Conservation (phyloP, 1,140 invertebrate genomes). For the Andrena cerasifolii region DNA sequence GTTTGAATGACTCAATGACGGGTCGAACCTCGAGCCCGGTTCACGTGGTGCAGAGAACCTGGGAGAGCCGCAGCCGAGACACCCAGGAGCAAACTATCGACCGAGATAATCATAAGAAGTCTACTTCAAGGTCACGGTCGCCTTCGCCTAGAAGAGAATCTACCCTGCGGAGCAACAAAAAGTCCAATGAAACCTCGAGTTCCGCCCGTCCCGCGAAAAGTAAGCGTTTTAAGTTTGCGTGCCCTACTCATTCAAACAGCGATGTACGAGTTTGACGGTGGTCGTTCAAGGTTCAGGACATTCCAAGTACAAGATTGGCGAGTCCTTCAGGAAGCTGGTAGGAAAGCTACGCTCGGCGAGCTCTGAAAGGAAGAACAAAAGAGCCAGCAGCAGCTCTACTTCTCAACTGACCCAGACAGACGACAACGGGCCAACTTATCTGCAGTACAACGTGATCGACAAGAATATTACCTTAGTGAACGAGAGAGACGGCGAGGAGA, state of each 20-base stretch:
- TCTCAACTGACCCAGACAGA: conserved; percentile 82
- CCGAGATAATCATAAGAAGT: conserved; percentile 58
- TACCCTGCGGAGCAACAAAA: conserved; percentile 49
- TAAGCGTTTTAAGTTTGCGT: conserved; percentile 14
- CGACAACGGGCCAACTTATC: conserved; percentile 82
- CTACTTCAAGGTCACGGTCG: conserved; percentile 79
- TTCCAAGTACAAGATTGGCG: conserved; percentile 79
- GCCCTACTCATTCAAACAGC: neutral
- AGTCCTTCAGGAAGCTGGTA: conserved; percentile 89
- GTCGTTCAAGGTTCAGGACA: conserved; percentile 80
- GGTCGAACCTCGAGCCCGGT: conserved; percentile 66
- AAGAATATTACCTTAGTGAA: conserved; percentile 78
- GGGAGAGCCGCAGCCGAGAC: conserved; percentile 74
- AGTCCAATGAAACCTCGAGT: conserved; percentile 29
- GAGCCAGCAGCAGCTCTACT: conserved; percentile 58
- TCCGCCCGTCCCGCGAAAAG: conserved; percentile 51
- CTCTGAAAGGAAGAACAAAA: conserved; percentile 86
- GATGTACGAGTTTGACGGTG: neutral
- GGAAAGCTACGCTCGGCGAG: conserved; percentile 90
- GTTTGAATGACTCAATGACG: conserved; percentile 46
- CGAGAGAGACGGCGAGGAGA: conserved; percentile 56
- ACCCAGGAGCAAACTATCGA: conserved; percentile 48
- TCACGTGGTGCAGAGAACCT: conserved; percentile 75
- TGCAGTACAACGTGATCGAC: conserved; percentile 86
- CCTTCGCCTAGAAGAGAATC: conserved; percentile 76